Percentiles rank a stretch among this genome's conserved stretches.
phyloP scores from a whole-genome alignment of 2,888 invertebrate species.

The Lepas anatifera region DNA sequence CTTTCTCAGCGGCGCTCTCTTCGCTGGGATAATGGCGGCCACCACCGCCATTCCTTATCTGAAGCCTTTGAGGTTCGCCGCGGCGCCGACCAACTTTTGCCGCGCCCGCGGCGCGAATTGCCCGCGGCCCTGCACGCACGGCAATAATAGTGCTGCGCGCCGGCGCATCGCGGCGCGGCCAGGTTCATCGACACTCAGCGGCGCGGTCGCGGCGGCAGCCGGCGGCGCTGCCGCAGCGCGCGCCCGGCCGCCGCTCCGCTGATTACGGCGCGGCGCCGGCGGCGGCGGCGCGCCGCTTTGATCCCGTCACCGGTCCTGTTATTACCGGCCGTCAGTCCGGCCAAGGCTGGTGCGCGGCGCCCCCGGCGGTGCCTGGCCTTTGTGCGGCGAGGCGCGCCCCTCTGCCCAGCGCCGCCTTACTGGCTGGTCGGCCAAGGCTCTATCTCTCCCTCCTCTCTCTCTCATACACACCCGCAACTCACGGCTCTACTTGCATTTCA shows the following conservation, averaged over 20 bases:
- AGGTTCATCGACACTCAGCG: too few species aligned
- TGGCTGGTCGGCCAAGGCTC: too few species aligned
- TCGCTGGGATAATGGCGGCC: neutral
- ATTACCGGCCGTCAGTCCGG: neutral
- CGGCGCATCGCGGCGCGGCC: too few species aligned
- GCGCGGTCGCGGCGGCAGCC: too few species aligned
- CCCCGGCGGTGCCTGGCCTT: neutral
- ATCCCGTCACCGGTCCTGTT: neutral
- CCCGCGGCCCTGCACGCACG: neutral
- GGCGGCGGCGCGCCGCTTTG: neutral
- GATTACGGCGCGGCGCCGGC: neutral
- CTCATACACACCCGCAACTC: too few species aligned
- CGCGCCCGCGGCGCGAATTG: neutral
- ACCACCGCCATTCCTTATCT: neutral
- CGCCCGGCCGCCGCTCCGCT: neutral
- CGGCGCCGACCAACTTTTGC: neutral
- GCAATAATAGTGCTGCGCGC: too few species aligned
- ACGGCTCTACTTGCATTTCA: too few species aligned
- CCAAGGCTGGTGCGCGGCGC: neutral
- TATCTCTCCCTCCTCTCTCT: too few species aligned
- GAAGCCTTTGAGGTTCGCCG: neutral
- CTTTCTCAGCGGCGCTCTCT: neutral
- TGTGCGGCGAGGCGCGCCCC: too few species aligned
- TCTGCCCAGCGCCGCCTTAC: too few species aligned
- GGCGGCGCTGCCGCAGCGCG: neutral